phyloP scores from a whole-genome alignment of 2,888 invertebrate species.

The Orgyia antiqua region DNA sequence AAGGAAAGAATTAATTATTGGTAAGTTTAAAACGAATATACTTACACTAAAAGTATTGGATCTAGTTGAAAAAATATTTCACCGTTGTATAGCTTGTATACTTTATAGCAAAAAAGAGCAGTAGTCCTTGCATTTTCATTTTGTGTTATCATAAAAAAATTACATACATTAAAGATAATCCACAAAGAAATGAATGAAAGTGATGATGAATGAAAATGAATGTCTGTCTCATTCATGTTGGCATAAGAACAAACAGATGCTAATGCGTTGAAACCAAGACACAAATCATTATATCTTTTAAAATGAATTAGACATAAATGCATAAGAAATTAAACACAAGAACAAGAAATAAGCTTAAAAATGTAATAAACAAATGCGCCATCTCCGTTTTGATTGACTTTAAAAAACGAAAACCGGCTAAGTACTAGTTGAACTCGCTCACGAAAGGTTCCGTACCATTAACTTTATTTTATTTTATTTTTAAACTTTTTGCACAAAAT shows the following conservation, averaged over 20 bases:
- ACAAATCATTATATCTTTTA: conserved; percentile 49
- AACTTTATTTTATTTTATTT: too few relatives aligned
- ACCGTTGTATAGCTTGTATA: too few relatives aligned
- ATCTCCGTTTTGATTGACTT: conserved; percentile 10
- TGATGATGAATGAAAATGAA: conserved; percentile 42
- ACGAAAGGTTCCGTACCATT: too few relatives aligned
- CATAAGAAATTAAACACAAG: conserved; percentile 22
- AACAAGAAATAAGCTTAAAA: conserved; percentile 7
- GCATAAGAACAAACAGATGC: conserved; percentile 29
- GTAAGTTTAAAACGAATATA: too few relatives aligned
- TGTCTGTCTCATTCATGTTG: conserved; percentile 28
- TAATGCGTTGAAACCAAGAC: conserved; percentile 37
- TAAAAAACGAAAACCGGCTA: conserved; percentile 23
- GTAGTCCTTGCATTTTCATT: too few relatives aligned
- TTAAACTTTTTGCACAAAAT: too few relatives aligned
- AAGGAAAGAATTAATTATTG: too few relatives aligned
- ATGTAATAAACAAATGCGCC: conserved; percentile 14
- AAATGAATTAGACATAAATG: conserved; percentile 43
- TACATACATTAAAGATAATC: conserved; percentile 31
- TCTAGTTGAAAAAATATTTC: too few relatives aligned
- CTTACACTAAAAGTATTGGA: too few relatives aligned
- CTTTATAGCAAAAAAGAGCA: too few relatives aligned
- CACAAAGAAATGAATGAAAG: conserved; percentile 34
- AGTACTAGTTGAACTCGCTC: too few relatives aligned
- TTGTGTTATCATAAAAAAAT: too few relatives aligned